Conservation (phyloP, 2,113 vertebrate genomes). For the Rostratula benghalensis region DNA sequence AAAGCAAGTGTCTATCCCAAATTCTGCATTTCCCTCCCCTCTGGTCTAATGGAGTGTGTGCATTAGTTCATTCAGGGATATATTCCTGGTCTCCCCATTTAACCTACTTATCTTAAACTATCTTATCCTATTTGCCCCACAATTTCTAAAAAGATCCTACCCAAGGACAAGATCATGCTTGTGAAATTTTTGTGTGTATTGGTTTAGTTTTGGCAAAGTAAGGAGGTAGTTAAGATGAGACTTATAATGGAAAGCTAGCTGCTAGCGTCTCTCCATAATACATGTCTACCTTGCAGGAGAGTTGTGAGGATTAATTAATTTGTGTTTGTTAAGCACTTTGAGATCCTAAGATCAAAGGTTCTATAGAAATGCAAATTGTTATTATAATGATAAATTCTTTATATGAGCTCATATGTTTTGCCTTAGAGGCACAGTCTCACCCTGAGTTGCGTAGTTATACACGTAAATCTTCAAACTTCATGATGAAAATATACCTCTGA, state of each 20-base stretch:
- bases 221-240: constrained; percentile 45
- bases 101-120: constrained; percentile 58
- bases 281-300: constrained; percentile 55
- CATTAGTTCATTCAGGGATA: constrained; percentile 44
- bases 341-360: constrained; percentile 64
- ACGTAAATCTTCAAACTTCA: constrained; percentile 46
- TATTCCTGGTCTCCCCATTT: constrained; percentile 53
- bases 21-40: constrained; percentile 14
- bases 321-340: constrained; percentile 42
- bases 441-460: constrained; percentile 51
- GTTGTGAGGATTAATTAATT: constrained; percentile 69
- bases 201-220: constrained; percentile 63
- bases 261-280: constrained; percentile 55
- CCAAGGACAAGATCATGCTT: constrained; percentile 54
- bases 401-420: constrained; percentile 65
- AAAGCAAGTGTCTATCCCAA: neutral
- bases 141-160: constrained; percentile 52
- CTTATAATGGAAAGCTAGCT: constrained; percentile 64
- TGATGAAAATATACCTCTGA: constrained; percentile 8
- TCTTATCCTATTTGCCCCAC: constrained; percentile 53
- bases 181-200: constrained; percentile 63
- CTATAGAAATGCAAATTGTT: constrained; percentile 66
- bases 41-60: neutral
- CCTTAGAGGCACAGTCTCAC: constrained; percentile 51
- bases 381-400: constrained; percentile 60